Evolutionary conservation across 2,797 vertebrate genomes (phyloP).

Genomic region (Neosalanx taihuensis): DNA sequence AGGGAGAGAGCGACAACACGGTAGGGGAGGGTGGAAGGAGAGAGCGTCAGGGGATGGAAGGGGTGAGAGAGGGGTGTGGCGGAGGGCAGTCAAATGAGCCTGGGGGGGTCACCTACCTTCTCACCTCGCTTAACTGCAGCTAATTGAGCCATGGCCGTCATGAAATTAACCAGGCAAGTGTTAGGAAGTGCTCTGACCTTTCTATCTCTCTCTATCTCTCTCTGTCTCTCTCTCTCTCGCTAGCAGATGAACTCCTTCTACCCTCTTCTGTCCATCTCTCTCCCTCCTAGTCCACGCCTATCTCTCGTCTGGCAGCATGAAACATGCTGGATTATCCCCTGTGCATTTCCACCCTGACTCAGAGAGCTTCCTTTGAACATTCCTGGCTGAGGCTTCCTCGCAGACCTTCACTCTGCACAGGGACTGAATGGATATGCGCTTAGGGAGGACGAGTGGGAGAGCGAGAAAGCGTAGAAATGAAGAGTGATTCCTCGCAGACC

Average conservation of each 20-base stretch:
- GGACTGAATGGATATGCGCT: slow-evolving; percentile 18
- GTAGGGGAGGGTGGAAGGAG: not conserved
- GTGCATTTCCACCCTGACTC: slow-evolving; percentile 51
- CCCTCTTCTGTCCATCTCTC: not conserved
- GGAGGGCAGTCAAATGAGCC: slow-evolving; percentile 21
- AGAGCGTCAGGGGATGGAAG: not conserved
- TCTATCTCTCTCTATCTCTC: slow-evolving; percentile 9
- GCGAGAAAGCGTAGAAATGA: slow-evolving; percentile 6
- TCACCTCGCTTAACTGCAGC: slow-evolving; percentile 33
- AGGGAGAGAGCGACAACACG: not conserved
- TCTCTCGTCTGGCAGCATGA: slow-evolving; percentile 23
- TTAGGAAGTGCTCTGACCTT: slow-evolving; percentile 23
- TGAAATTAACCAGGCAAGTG: slow-evolving; percentile 28
- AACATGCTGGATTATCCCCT: slow-evolving; percentile 40
- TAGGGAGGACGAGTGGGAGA: slow-evolving; percentile 23
- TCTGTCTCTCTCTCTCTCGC: slow-evolving; percentile 11
- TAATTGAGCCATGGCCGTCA: slow-evolving; percentile 30
- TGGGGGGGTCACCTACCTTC: slow-evolving; percentile 23
- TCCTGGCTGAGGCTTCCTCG: slow-evolving; percentile 38
- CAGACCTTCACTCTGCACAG: slow-evolving; percentile 29
- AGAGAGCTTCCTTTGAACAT: slow-evolving; percentile 53
- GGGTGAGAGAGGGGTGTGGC: slow-evolving; percentile 1
- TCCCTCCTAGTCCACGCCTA: slow-evolving; percentile 3
- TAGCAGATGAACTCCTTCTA: not conserved
- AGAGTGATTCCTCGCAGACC: not conserved